Evolutionary conservation across 2,113 vertebrate genomes (phyloP), one percentile per base, ranked within the genome.

Genomic region (Mola mola): DNA sequence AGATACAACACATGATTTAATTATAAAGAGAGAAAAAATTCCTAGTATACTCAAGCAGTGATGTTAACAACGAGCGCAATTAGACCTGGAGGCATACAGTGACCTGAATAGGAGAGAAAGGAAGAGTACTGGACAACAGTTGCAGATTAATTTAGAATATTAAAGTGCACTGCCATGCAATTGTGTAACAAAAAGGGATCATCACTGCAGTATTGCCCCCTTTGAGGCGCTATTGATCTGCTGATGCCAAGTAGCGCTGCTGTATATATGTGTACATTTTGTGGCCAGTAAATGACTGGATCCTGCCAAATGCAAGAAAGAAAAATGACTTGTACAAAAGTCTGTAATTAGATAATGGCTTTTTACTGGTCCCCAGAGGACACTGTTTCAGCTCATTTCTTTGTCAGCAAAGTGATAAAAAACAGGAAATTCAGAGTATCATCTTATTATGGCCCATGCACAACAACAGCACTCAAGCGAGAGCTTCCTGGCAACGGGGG

Each of bases 21-120:
- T 80, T 86, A 59, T 36, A 63, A 60, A 44, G 24, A 62, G 31
- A 55, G 42, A n/a, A 10, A 49, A 53, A 34, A 25, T 5, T 41
- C 21, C 3, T 15, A 36, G 25, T 2, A 42, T 24, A n/a, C 42
- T 65, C 58, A 48, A 70, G 48, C 73, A 66, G 65, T 33, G 53
- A 61, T 65, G 49, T 51, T 59, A 78, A 65, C 48, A 51, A 51
- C 43, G 40, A 63, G 66, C 62, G 67, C 59, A 72, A 82, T 61
- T 62, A 87, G 43, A 51, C 81, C 75, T 62, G 60, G 47, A 67
- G 81, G 44, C 59, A 65, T 48, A 67, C 78, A 78, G 36, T 83
- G 84, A 85, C 84, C 86, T 78, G 60, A 61, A 83, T 79, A 65
- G n/a, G 5, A 70, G 33, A 29, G 44, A 51, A 68, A 33, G 69